A percentile compares a stretch with the other conserved stretches of the same genome.
Conservation (phyloP, 2,113 vertebrate species). For the Apodemus speciosus region DNA sequence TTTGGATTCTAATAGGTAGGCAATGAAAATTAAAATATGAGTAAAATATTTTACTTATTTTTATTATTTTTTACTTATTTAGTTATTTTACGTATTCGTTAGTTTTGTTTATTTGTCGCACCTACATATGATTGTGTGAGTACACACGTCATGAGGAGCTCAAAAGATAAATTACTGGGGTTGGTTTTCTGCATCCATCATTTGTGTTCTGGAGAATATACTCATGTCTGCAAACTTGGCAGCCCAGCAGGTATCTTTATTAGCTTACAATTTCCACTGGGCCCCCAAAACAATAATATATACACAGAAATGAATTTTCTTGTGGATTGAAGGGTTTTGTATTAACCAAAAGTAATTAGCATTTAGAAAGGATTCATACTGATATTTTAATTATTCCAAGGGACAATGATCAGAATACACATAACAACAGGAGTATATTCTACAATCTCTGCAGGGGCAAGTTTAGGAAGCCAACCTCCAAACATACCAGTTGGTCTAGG, state of each 20-base stretch:
- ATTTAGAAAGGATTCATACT: background rate
- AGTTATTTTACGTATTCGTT: too few relatives aligned
- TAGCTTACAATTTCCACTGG: background rate
- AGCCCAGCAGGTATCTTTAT: background rate
- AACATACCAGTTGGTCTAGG: fast-evolving
- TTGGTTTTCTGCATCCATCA: background rate
- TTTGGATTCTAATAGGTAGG: background rate
- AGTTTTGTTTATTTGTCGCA: background rate
- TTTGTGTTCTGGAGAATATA: background rate
- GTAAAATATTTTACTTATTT: background rate
- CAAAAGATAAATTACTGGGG: too few relatives aligned
- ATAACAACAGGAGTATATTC: background rate
- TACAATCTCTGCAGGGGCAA: background rate
- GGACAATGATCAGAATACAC: background rate
- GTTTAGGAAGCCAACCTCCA: background rate
- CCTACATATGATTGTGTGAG: background rate
- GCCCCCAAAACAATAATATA: background rate
- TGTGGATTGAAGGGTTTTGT: background rate
- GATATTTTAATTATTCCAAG: background rate
- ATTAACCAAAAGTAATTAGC: background rate
- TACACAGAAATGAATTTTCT: background rate
- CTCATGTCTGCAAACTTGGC: background rate
- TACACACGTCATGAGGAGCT: too few relatives aligned
- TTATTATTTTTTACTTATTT: too few relatives aligned
- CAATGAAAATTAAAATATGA: background rate